These are phyloP conservation scores for Sebastes nivosus DNA, from an alignment of 2,797 vertebrate species.

Conservation along the genomic window DNA sequence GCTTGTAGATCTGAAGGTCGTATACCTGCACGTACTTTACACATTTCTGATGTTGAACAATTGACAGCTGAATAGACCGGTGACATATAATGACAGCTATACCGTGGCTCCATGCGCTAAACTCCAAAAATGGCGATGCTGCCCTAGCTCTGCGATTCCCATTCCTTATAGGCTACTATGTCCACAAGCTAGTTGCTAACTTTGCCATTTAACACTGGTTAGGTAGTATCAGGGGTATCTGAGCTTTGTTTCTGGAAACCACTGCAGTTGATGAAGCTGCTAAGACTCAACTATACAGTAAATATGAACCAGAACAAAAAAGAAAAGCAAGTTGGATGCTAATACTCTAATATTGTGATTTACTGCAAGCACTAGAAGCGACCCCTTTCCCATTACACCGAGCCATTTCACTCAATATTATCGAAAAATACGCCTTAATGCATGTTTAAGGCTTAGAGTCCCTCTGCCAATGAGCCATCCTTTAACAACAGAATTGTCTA, in stretches of 20 bases:
- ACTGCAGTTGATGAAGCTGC: neutral
- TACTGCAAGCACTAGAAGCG: neutral
- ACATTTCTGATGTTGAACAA: neutral
- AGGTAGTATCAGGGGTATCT: neutral
- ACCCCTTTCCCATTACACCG: neutral
- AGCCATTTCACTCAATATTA: neutral
- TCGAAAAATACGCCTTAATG: constrained; percentile 24
- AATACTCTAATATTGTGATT: constrained; percentile 1
- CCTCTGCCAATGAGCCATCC: neutral
- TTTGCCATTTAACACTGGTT: neutral
- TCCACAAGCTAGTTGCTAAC: neutral
- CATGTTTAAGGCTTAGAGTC: neutral
- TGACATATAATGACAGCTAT: neutral
- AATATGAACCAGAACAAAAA: neutral
- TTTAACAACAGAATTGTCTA: constrained; percentile 7
- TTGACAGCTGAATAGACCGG: neutral
- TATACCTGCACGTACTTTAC: neutral
- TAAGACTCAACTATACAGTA: neutral
- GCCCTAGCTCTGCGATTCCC: too few species aligned
- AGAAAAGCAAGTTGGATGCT: neutral
- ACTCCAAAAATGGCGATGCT: too few species aligned
- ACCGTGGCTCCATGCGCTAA: neutral
- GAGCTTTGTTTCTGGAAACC: neutral
- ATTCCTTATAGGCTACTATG: neutral
- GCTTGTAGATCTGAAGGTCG: too few species aligned